Evolutionary conservation across 2,888 invertebrate species (phyloP).

Genomic region (Silvanus unidentatus): DNA sequence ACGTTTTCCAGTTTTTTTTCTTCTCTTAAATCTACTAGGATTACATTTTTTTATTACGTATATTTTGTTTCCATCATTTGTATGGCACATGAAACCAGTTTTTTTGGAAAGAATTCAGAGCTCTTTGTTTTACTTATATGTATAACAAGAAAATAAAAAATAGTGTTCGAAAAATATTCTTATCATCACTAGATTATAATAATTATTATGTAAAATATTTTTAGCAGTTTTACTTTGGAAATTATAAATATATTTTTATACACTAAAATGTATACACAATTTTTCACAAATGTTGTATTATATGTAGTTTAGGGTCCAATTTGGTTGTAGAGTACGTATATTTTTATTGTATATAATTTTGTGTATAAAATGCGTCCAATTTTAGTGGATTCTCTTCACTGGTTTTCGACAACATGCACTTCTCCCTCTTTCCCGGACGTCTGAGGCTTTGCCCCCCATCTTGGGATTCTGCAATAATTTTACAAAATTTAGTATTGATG

Average conservation of each 20-base stretch:
- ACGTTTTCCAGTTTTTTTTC: background rate
- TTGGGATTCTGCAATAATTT: slow-evolving; percentile 41
- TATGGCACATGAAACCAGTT: slow-evolving; percentile 34
- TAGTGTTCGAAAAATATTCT: slow-evolving; percentile 32
- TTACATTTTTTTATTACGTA: slow-evolving; percentile 38
- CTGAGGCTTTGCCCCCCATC: slow-evolving; percentile 35
- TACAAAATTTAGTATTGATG: slow-evolving; percentile 26
- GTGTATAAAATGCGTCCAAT: slow-evolving; percentile 18
- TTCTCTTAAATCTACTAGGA: slow-evolving; percentile 33
- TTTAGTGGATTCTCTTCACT: slow-evolving; percentile 33
- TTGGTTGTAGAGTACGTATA: slow-evolving; percentile 39
- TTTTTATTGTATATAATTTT: slow-evolving; percentile 13
- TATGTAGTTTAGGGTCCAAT: slow-evolving; percentile 24
- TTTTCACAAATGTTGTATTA: slow-evolving; percentile 38
- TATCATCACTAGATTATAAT: slow-evolving; percentile 28
- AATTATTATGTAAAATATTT: background rate
- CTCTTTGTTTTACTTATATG: background rate
- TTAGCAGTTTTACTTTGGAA: slow-evolving; percentile 35
- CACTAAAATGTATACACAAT: slow-evolving; percentile 44
- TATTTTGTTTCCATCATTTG: slow-evolving; percentile 27
- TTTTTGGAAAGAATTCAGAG: slow-evolving; percentile 15
- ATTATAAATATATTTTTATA: slow-evolving; percentile 40
- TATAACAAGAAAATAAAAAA: slow-evolving; percentile 15
- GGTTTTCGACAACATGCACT: slow-evolving; percentile 32
- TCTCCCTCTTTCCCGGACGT: slow-evolving; percentile 38